Base-by-base conservation (phyloP, 1,140 invertebrate genomes). In the Lanistes nyassanus region DNA sequence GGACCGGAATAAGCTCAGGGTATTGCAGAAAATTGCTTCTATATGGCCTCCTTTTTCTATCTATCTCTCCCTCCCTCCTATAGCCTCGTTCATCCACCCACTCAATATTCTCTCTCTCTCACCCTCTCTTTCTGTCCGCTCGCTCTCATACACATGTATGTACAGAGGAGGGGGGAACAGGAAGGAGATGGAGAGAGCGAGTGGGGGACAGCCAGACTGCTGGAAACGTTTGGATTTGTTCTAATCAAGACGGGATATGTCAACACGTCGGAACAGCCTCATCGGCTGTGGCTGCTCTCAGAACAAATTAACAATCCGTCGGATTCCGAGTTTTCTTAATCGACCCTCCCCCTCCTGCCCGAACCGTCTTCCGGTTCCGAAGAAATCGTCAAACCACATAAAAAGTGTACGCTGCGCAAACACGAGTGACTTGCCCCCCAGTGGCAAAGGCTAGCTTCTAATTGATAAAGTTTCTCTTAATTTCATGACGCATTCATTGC, bases 41-140 rank as follows among this genome's bases (percentile, higher is more conserved):
- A 47, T 13, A 47, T 47, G 42, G 42, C 9, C 42, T 13, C 42
- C 29, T 31, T 13, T 31, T 31, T 66, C 64, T 62, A 19, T 62
- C 64, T 66, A n/a, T 66, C 64, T 66, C 64, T 66, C 64, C 34
- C 64, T 66, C 60, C 31, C 60, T 62, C 60, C 31, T 29, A 64
- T 36, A 31, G 6, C 34, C 60, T 36, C 26, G 37, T 53, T 23
- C 51, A 53, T 53, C 51, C 51, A 53, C 51, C 13, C 51, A 53
- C 23, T 13, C 60, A 29, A 16, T 62, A 62, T 1, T n/a, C 3
- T 62, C 60, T 29, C 60, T 29, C 60, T 26, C 58, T 29, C 58
- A 19, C 58, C 58, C 11, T 16, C 26, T 29, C 58, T 29, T 29
- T 29, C 3, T 29, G 1, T 29, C 60, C 60, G 1, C 3, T 29